A percentile compares a stretch with the other conserved stretches of the same genome.
phyloP scores from a whole-genome alignment of 1,140 invertebrate species.

The Dreissena rostriformis region DNA sequence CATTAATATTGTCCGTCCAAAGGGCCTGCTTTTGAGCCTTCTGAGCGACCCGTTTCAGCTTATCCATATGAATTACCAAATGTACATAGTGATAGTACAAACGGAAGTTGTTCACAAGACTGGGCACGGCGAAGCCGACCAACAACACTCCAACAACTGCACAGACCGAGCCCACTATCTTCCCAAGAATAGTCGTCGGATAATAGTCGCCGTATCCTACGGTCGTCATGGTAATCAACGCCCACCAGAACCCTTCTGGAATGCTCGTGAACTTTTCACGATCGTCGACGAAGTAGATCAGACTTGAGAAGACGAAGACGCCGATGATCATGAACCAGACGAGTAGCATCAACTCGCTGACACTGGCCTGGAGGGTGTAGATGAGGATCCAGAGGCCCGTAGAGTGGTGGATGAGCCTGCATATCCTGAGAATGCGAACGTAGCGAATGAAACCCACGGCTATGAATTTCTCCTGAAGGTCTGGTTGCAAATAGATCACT shows the following conservation, averaged over 20 bases:
- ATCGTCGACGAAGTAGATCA: conserved; percentile 87
- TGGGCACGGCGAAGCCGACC: conserved; percentile 85
- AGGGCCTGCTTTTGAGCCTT: neutral
- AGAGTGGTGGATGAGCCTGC: conserved; percentile 86
- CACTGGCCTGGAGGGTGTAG: conserved; percentile 98
- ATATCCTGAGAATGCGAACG: conserved; percentile 64
- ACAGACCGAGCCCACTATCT: conserved; percentile 82
- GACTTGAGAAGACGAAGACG: conserved; percentile 98
- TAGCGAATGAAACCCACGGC: conserved; percentile 42
- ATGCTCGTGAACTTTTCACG: conserved; percentile 73
- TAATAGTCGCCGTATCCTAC: conserved; percentile 82
- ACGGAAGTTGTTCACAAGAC: conserved; percentile 49
- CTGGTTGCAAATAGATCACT: conserved; percentile 38
- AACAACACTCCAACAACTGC: conserved; percentile 99
- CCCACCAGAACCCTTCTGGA: conserved; percentile 80
- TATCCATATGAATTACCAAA: conserved; percentile 39
- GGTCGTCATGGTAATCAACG: conserved; percentile 83
- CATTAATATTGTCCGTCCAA: neutral
- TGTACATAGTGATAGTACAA: conserved; percentile 40
- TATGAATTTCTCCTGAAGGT: neutral
- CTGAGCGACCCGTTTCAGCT: no score
- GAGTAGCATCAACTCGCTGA: conserved; percentile 98
- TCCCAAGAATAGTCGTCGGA: conserved; percentile 69
- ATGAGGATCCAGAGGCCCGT: conserved; percentile 98
- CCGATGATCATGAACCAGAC: conserved; percentile 99